Evolutionary conservation across 2,797 vertebrate genomes (phyloP), one percentile per base, ranked within the genome.

Genomic region (Onychomys arenicola): DNA sequence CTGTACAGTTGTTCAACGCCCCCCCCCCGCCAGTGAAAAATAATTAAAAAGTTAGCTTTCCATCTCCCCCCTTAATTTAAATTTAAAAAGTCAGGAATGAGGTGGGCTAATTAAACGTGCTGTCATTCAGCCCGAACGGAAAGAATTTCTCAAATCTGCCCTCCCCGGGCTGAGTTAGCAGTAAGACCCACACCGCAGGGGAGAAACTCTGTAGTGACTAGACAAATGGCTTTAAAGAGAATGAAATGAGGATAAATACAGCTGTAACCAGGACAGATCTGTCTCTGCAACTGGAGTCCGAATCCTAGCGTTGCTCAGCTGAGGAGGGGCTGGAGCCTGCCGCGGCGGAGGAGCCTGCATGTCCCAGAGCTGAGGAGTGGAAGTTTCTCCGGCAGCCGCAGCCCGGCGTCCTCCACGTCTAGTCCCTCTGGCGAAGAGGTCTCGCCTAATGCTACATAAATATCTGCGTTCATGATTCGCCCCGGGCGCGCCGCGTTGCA

Each of bases 141-240:
- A 98, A 96, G 93, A 82, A 96, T 96, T 90, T 91, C 93, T 95
- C 76, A 76, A 86, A 96, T 76, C 85, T 95, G 95, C 67, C 83
- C 83, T 97, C 73, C 93, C 94, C 82, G 77, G 76, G 55, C 97
- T 81, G 90, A 98, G 82, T 94, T 96, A 97, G 89, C 67, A 43
- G 25, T 49, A 77, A 95, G 97, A 94, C 73, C 85, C 85, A 96
- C 95, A 97, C 71, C 23, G 94, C 93, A 84, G 83, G n/a, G 96
- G 92, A 95, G 94, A 94, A 97, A 97, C 98, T 98, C 78, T 97
- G 97, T 97, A 98, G 97, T 95, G 98, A 97, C 25, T 76, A 96
- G 92, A 96, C 91, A 34, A 91, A 92, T 43, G 92, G 71, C 97
- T 97, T 95, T 95, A 97, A 97, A 98, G 96, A 89, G 80, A 77